These are phyloP conservation scores for Momotus momota DNA, from an alignment of 2,797 vertebrate species.

Conservation along the genomic window DNA sequence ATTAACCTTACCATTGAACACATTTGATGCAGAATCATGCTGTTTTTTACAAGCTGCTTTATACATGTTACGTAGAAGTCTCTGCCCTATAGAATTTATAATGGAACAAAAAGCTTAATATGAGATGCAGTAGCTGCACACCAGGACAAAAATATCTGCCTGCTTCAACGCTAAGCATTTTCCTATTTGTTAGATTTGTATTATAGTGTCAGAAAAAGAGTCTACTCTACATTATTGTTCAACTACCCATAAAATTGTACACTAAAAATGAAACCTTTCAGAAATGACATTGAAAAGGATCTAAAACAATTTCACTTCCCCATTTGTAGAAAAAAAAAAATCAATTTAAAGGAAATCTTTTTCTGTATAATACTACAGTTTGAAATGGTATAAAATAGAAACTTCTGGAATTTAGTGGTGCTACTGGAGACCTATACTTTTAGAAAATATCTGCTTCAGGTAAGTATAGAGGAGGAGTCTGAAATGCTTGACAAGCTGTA, in stretches of 20 bases:
- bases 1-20: neutral
- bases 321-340: neutral
- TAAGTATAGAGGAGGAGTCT: neutral
- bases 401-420: neutral
- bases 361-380: neutral
- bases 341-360: neutral
- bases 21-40: neutral
- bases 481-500: slow-evolving; percentile 18
- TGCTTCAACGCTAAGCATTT: neutral
- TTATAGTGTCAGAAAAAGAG: neutral
- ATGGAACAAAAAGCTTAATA: neutral
- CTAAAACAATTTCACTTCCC: neutral
- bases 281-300: neutral
- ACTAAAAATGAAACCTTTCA: neutral
- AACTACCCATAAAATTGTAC: neutral
- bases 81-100: neutral
- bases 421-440: neutral
- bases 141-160: neutral
- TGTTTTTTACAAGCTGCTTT: neutral
- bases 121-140: neutral
- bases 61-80: neutral
- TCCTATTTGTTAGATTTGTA: neutral
- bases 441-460: neutral
- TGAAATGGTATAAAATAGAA: neutral
- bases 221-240: neutral